Base-by-base conservation (phyloP, 2,797 vertebrate genomes). In the Melanitta fusca region DNA sequence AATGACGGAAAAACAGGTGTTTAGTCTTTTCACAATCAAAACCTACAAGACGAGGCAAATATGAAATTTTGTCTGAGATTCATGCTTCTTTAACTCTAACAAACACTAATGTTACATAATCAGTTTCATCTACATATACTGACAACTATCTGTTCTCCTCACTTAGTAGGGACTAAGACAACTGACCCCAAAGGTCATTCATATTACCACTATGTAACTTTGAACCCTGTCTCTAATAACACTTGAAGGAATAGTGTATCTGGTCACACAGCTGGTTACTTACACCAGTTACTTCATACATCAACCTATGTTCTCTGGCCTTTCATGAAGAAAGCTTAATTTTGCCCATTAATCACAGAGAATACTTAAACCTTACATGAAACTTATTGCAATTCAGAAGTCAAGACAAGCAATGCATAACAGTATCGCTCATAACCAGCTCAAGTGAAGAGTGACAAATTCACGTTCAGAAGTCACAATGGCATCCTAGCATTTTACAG, bases 1-100 rank as follows among this genome's bases (percentile, higher is more conserved):
- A 97, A 75, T 91, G 96, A 97, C 96, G 95, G 95, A 94, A 97
- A 93, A 88, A 87, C 86, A 97, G 60, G 86, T 81, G 84, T 70
- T 94, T 91, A 87, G 88, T 91, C 91, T 96, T 97, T 92, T 88
- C 89, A 97, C 80, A 96, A 87, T 80, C 68, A 95, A 97, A 93
- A 91, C 94, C 90, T 96, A 95, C 58, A 96, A 96, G 82, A 93
- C 75, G 80, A 93, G 88, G 93, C 74, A 97, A 93, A 94, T 49
- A 87, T 0, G 36, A 92, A 72, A 69, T 75, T 94, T 72, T 60
- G 41, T 92, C 80, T 18, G 19, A 95, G 75, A 92, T 28, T 75
- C 56, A 88, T 32, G 54, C 32, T 85, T 80, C 61, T 72, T 91
- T 66, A 70, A 43, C 87, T 53, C 61, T 73, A 62, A 60, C 15